These are phyloP conservation scores for Apistogramma diplotaenia DNA, from an alignment of 2,113 vertebrate genomes.

Conservation along the genomic window DNA sequence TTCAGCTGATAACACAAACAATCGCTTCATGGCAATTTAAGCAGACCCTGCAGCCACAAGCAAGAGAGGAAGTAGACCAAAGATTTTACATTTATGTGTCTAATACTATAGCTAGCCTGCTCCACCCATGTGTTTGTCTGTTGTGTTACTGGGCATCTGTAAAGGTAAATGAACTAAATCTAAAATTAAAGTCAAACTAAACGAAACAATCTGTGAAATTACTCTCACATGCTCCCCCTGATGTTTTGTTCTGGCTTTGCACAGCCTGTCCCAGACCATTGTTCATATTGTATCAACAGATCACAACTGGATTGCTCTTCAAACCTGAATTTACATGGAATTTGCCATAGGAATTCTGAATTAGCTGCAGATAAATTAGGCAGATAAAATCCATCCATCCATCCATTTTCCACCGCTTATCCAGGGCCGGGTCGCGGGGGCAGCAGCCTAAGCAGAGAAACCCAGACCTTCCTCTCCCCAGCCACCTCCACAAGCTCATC, in stretches of 20 bases:
- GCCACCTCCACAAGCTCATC: too few relatives aligned
- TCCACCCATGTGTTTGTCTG: background rate
- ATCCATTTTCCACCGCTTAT: too few relatives aligned
- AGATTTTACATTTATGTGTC: background rate
- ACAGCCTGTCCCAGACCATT: background rate
- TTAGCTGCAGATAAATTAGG: background rate
- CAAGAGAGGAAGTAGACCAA: background rate
- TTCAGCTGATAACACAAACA: slow-evolving; percentile 3
- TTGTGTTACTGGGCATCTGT: background rate
- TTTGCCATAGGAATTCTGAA: background rate
- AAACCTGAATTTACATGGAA: background rate
- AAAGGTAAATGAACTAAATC: background rate
- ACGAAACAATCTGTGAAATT: background rate
- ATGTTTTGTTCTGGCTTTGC: background rate
- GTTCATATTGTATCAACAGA: background rate
- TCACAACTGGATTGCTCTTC: background rate
- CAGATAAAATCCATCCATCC: too few relatives aligned
- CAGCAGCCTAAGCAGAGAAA: too few relatives aligned
- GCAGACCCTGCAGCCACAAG: background rate
- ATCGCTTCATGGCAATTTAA: slow-evolving; percentile 9
- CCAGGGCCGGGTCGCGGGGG: too few relatives aligned
- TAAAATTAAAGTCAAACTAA: background rate
- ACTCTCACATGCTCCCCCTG: background rate
- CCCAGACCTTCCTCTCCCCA: too few relatives aligned
- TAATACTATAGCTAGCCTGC: background rate